Base-by-base conservation (phyloP, 2,113 vertebrate species). In the Mustela nigripes region DNA sequence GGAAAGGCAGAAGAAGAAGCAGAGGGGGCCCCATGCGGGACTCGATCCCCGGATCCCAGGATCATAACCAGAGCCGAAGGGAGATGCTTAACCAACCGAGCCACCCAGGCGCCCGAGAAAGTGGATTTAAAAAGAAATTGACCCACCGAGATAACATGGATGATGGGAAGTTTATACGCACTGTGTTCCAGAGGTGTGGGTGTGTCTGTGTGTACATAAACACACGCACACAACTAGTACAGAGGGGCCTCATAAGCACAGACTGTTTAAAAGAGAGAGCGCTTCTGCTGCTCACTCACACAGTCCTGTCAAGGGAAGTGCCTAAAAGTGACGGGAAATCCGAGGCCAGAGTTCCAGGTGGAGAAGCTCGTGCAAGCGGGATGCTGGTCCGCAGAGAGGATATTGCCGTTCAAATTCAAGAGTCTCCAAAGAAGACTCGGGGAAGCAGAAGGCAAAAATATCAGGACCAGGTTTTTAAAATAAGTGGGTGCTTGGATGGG, bases 351-450 rank as follows among this genome's bases (percentile, higher is more conserved):
- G 65, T 53, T 71, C 69, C 79, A 50, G 33, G 31, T 21, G n/a
- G 90, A 92, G 80, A 91, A 73, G 78, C 78, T 80, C 84, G 81
- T 95, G 73, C 63, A 62, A 60, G 78, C 39, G 89, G 85, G 50
- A 12, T 78, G 24, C 16, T 67, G 24, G 21, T 36, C 50, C 31
- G 79, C 15, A 60, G 80, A 96, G 71, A 63, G 74, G 16, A 84
- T 36, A 53, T 16, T 63, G 21, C 14, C 28, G 6, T 69, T 94
- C 14, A 62, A 15, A 73, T 24, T 22, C 33, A 89, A 87, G 1
- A 87, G 31, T 69, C 50, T 69, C 60, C 2, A 31, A 94, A 92
- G 69, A 45, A 73, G 69, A 24, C 50, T 22, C 11, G 14, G 48
- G 15, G 53, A 69, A 56, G 16, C 12, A 39, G 56, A 76, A 73